Evolutionary conservation across 2,888 invertebrate species (phyloP), one percentile per base, ranked within the genome.

Genomic region (Ligdia adustata): DNA sequence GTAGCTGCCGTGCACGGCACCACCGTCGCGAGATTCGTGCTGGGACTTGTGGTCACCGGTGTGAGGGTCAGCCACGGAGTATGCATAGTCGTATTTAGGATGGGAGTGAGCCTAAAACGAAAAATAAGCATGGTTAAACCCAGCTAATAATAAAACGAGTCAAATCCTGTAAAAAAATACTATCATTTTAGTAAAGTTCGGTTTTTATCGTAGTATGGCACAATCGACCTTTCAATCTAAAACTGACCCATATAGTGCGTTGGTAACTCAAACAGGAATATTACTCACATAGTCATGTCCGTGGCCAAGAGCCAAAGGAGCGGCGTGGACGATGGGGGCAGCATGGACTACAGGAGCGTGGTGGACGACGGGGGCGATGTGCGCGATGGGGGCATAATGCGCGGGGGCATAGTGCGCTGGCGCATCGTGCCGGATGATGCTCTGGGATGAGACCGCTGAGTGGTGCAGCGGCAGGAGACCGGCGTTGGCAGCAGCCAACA

Each of bases 1-100:
- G 86, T 94, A 94, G 77, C 92, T 91, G 51, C 93, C 94, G 67
- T 92, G 91, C 31, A 93, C 93, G 57, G 91, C 91, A 62, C 93
- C 92, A 52, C 93, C 93, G 72, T 92, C 91, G 63, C 91, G 89
- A 79, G 89, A 87, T 82, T 92, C 92, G 60, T 90, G 85, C 72
- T 92, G 92, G 69, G 88, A 82, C 83, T 92, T 92, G 81, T 92
- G 91, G 82, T 92, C 92, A 22, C 92, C 93, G 61, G 92, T 92
- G 73, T 92, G 92, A 4, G 90, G 91, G 72, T 92, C 93, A 50
- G 92, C 90, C 46, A 91, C 92, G 56, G 92, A 92, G 79, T 92
- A 92, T 9, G 91, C 83, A 79, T 91, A 92, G 68, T 91, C 90
- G 80, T 93, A 92, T 78, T 91, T 92, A 48, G 92, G 92, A 76